These are phyloP conservation scores for Erpetoichthys calabaricus DNA, from an alignment of 2,797 vertebrate genomes.

Conservation along the genomic window DNA sequence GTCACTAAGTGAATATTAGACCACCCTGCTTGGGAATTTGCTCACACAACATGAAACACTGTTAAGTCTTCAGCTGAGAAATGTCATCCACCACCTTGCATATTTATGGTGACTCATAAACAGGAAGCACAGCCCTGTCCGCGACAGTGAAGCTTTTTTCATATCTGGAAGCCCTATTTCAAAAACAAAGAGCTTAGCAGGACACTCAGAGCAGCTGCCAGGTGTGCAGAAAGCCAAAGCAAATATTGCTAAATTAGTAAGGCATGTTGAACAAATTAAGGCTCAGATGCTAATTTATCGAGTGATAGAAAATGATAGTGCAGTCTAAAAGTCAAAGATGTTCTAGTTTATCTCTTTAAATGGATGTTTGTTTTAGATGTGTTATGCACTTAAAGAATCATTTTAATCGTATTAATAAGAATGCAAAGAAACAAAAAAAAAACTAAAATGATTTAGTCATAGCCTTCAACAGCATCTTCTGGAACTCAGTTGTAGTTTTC, in stretches of 20 bases:
- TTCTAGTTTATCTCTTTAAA: constrained; percentile 37
- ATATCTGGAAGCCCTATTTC: constrained; percentile 48
- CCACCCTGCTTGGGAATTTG: constrained; percentile 56
- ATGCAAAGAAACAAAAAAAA: not conserved
- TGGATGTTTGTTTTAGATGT: constrained; percentile 54
- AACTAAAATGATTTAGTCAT: no score
- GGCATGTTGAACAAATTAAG: constrained; percentile 56
- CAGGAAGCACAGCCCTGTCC: constrained; percentile 52
- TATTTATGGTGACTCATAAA: constrained; percentile 67
- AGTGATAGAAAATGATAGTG: constrained; percentile 44
- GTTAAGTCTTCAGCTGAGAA: constrained; percentile 56
- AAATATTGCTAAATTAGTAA: constrained; percentile 59
- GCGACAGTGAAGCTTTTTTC: constrained; percentile 42
- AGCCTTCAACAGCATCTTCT: no score
- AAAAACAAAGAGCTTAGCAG: constrained; percentile 36
- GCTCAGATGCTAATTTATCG: constrained; percentile 54
- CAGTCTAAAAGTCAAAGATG: constrained; percentile 34
- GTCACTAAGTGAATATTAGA: constrained; percentile 51
- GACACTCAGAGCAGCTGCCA: constrained; percentile 46
- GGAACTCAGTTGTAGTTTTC: no score
- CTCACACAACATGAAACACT: constrained; percentile 38
- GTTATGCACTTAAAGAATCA: constrained; percentile 16
- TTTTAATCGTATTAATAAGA: not conserved
- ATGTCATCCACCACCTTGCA: constrained; percentile 65
- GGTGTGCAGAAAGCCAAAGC: constrained; percentile 43